Base-by-base conservation (phyloP, 2,888 invertebrate species). In the Siphlonurus alternatus region DNA sequence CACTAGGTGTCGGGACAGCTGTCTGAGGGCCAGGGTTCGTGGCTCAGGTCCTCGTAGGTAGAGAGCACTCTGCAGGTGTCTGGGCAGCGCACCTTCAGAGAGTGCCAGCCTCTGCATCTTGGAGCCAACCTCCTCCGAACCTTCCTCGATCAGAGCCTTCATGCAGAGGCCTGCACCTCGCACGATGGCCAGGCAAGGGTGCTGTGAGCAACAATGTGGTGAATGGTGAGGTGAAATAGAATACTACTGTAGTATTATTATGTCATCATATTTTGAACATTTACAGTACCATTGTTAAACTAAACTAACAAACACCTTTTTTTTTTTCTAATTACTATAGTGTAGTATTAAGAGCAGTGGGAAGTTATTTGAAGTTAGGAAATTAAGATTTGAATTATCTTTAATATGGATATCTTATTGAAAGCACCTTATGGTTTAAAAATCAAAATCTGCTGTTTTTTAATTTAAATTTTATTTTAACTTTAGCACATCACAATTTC, bases 121-220 rank as follows among this genome's bases (percentile, higher is more conserved):
- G 25, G 88, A 84, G 0, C 96, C 93, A 18, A 95, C 89, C 71
- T 88, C 88, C n/a, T 87, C 82, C 69, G 91, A 89, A 1, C 97
- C 97, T 76, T 99, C 99, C 77, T 99, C 99, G 64, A 99, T 96
- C 25, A 99, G 83, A 22, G 99, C 98, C 67, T 97, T 85, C 87
- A 98, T 91, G 61, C 99, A 92, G 63, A 99, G 79, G 0, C 99
- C 98, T 0, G 98, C 98, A 53, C 98, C 98, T 78, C 99, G 98
- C 1, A 99, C 93, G 67, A 99, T 93, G 1, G 99, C 97, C 81
- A 97, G 83, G 2, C 97, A 98, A 1, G 95, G 95, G 80, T 97
- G 96, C 86, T 93, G 79, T 0, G 70, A 62, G 23, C n/a, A n/a
- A n/a, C n/a, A n/a, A n/a, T n/a, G n/a, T n/a, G 10, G 1, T 1